Percentiles rank a stretch among this genome's conserved stretches.
These are phyloP conservation scores for Hedychridium roseum DNA, from an alignment of 2,888 invertebrate species.

Conservation along the genomic window DNA sequence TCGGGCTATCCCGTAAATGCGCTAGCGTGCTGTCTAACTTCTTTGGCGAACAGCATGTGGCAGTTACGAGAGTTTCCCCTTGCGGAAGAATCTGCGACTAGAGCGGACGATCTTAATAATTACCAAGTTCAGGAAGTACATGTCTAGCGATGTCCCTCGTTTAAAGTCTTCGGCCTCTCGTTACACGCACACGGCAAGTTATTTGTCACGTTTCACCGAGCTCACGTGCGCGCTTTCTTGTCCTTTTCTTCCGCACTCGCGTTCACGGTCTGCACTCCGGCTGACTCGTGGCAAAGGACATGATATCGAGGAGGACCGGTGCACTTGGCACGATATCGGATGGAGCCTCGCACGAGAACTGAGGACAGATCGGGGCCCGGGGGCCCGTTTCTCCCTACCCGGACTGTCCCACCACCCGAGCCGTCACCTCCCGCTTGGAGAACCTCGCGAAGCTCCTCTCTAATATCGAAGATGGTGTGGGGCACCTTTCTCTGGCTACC, in stretches of 20 bases:
- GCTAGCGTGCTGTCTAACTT: slow-evolving; percentile 6
- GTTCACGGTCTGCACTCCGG: slow-evolving; percentile 29
- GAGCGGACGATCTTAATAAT: slow-evolving; percentile 29
- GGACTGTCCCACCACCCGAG: slow-evolving; percentile 43
- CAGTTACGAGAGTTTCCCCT: slow-evolving; percentile 19
- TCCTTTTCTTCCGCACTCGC: slow-evolving; percentile 14
- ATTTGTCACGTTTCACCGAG: slow-evolving; percentile 43
- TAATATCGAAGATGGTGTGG: slow-evolving; percentile 53
- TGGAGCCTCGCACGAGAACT: slow-evolving; percentile 53
- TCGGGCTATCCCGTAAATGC: slow-evolving; percentile 11
- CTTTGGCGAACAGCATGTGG: slow-evolving; percentile 10
- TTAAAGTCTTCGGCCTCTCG: background rate
- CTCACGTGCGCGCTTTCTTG: slow-evolving; percentile 23
- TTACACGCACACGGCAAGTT: slow-evolving; percentile 10
- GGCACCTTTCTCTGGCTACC: slow-evolving; percentile 55
- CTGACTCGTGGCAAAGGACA: slow-evolving; percentile 46
- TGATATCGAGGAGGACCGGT: slow-evolving; percentile 41
- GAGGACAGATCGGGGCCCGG: slow-evolving; percentile 53
- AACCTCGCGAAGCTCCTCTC: slow-evolving; percentile 56
- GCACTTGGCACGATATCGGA: slow-evolving; percentile 43
- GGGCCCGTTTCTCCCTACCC: slow-evolving; percentile 52
- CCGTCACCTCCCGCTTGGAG: slow-evolving; percentile 18
- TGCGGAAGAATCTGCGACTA: background rate
- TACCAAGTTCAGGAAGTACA: slow-evolving; percentile 55
- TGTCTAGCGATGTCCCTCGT: slow-evolving; percentile 13